Evolutionary conservation across 1,140 invertebrate genomes (phyloP).

Genomic region (Kradibia gibbosae): DNA sequence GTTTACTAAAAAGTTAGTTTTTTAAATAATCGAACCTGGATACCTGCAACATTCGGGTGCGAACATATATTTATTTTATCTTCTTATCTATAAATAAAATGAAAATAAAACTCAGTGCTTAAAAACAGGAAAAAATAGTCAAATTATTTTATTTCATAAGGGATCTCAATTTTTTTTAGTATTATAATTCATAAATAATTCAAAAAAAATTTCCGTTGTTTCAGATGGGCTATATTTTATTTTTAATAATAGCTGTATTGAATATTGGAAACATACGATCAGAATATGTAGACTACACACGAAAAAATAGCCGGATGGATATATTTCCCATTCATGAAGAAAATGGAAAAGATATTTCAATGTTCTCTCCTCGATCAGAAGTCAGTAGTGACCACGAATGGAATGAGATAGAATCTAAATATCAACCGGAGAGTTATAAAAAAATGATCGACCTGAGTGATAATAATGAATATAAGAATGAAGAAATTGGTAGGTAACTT

Average conservation of each 20-base stretch:
- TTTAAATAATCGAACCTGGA: no score
- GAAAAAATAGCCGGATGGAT: conserved; percentile 29
- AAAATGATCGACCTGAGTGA: conserved; percentile 9
- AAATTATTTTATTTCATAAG: no score
- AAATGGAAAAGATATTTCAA: not conserved
- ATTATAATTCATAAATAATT: not conserved
- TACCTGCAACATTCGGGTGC: no score
- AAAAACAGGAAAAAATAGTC: no score
- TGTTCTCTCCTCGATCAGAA: not conserved
- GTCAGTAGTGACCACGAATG: not conserved
- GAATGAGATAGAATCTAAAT: not conserved
- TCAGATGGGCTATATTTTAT: conserved; percentile 23
- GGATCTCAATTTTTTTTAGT: no score
- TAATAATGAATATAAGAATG: conserved; percentile 8
- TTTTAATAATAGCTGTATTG: conserved; percentile 20
- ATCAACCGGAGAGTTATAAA: not conserved
- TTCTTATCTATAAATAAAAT: no score
- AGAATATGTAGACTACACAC: conserved; percentile 16
- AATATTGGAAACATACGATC: conserved; percentile 36
- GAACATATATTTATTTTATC: no score
- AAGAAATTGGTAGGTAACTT: not conserved
- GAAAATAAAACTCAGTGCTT: no score
- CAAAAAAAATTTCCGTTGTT: not conserved
- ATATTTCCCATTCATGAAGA: conserved; percentile 4
- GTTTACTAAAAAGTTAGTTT: no score